A percentile compares a stretch with the other conserved stretches of the same genome.
phyloP scores from a whole-genome alignment of 2,888 invertebrate genomes.

The Masnerella sp. region DNA sequence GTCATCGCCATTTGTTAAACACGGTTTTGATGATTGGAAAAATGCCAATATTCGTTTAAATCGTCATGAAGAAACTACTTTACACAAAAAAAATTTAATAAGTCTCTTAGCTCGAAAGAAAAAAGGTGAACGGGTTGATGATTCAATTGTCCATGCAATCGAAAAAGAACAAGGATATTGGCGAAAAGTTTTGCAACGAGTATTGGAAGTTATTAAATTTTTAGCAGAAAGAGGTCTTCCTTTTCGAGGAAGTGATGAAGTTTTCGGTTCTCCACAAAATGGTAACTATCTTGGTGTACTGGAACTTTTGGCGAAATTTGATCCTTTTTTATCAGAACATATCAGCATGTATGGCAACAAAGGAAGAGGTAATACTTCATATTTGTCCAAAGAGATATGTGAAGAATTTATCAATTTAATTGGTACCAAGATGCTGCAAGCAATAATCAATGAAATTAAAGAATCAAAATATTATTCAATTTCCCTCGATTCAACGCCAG shows the following conservation, averaged over 20 bases:
- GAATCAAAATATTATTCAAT: conserved; percentile 62
- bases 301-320: conserved; percentile 9
- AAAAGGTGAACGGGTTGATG: conserved; percentile 40
- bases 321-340: conserved; percentile 15
- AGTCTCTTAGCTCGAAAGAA: conserved; percentile 32
- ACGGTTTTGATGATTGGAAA: neutral
- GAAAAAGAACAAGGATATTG: conserved; percentile 41
- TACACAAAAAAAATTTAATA: conserved; percentile 44
- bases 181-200: conserved; percentile 25
- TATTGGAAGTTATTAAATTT: conserved; percentile 36
- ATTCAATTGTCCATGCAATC: conserved; percentile 17
- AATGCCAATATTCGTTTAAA: neutral
- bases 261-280: conserved; percentile 22
- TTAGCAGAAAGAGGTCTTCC: conserved; percentile 44
- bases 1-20: no score
- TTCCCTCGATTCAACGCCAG: conserved; percentile 65
- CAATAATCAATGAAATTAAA: conserved; percentile 50
- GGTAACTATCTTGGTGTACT: neutral
- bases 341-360: conserved; percentile 17
- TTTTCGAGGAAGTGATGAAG: conserved; percentile 29
- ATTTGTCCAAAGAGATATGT: conserved; percentile 62
- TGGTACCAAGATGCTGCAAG: conserved; percentile 58
- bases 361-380: conserved; percentile 25
- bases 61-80: conserved; percentile 16
- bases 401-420: conserved; percentile 68